These are phyloP conservation scores for Dromius quadrimaculatus DNA, from an alignment of 2,888 invertebrate genomes.

Conservation along the genomic window DNA sequence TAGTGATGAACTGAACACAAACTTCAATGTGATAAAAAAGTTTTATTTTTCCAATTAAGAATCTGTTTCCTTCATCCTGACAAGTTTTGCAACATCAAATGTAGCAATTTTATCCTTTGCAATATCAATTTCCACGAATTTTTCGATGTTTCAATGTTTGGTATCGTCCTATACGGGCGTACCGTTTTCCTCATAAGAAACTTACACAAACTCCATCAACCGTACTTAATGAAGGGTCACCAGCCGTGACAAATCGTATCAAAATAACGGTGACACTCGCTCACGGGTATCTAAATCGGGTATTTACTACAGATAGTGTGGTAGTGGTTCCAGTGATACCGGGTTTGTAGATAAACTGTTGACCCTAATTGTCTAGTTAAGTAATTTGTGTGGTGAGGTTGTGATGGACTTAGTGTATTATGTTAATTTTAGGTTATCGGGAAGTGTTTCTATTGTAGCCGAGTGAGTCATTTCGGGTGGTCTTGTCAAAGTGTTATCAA, in stretches of 20 bases:
- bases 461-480: conserved; percentile 5
- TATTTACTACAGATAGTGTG: conserved; percentile 18
- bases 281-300: conserved; percentile 40
- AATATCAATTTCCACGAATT: not conserved
- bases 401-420: not conserved
- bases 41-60: too few species aligned
- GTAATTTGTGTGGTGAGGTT: conserved; percentile 18
- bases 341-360: not conserved
- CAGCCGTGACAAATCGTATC: conserved; percentile 41
- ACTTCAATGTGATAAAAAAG: too few species aligned
- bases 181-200: conserved; percentile 37
- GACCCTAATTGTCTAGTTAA: conserved; percentile 37
- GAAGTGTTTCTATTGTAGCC: not conserved
- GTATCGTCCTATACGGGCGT: not conserved
- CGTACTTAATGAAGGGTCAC: conserved; percentile 38
- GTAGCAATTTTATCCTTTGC: not conserved
- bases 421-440: conserved; percentile 17
- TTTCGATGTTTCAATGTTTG: not conserved
- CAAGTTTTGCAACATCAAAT: too few species aligned
- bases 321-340: conserved; percentile 27
- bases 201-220: conserved; percentile 11
- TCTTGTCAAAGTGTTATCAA: too few species aligned
- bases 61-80: too few species aligned
- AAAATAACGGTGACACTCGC: conserved; percentile 40
- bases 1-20: too few species aligned